Conservation (phyloP, 2,797 vertebrate species). For the Ctenopoma kingsleyae region DNA sequence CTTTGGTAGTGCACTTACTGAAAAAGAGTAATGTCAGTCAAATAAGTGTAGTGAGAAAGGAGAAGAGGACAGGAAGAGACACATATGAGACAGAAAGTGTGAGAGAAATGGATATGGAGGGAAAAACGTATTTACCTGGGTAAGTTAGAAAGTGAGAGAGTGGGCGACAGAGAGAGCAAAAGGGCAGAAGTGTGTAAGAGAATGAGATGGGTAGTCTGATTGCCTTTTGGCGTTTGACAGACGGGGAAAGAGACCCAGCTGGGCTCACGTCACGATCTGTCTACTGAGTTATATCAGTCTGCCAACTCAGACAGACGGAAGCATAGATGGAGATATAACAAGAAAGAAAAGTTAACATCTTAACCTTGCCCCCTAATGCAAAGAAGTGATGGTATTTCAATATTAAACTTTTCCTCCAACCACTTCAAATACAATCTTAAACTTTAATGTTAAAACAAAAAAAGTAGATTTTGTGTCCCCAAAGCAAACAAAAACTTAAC, state of each 20-base stretch:
- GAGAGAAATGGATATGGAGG: conserved; percentile 7
- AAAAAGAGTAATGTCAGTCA: conserved; percentile 27
- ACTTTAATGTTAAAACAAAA: neutral
- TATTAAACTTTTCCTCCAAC: neutral
- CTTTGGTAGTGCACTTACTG: conserved; percentile 1
- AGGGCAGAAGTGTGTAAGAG: conserved; percentile 35
- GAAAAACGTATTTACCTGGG: conserved; percentile 4
- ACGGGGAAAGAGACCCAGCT: conserved; percentile 33
- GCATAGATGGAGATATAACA: neutral
- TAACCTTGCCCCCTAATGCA: neutral
- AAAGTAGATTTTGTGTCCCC: neutral
- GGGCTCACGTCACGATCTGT: conserved; percentile 51
- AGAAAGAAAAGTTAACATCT: neutral
- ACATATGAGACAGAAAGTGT: conserved; percentile 14
- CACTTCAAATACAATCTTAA: neutral
- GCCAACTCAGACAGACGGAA: conserved; percentile 30
- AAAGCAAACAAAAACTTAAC: neutral
- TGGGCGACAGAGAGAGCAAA: conserved; percentile 32
- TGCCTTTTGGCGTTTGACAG: conserved; percentile 68
- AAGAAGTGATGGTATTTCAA: neutral
- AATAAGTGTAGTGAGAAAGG: conserved; percentile 6
- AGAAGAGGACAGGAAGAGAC: conserved; percentile 5
- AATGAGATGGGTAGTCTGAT: conserved; percentile 56
- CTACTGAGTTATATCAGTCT: conserved; percentile 24
- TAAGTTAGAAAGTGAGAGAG: conserved; percentile 19